Base-by-base conservation (phyloP, 2,797 vertebrate genomes). In the Coranthus polyacanthus region DNA sequence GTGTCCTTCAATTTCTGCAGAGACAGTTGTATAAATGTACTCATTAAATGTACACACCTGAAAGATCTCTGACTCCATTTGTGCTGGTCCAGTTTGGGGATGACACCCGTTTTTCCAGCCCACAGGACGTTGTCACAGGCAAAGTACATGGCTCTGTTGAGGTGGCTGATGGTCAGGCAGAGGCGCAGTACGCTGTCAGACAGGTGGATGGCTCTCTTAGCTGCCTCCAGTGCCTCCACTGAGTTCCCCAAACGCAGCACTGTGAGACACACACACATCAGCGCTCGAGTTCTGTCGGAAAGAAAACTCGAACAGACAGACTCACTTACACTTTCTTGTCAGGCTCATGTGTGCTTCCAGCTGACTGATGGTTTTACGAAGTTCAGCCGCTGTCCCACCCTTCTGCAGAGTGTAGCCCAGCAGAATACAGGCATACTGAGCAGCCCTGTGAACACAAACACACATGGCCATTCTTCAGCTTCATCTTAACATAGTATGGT, bases 121-220 rank as follows among this genome's bases (percentile, higher is more conserved):
- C 97, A 99, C 13, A 99, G 87, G 6, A 98, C 81, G 12, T 99
- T 97, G 87, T 99, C 97, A 2, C 97, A 99, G 87, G 95, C 95
- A 0, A 97, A 95, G 92, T 95, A 98, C 90, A 98, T 92, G 60
- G 95, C 97, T 51, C 90, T 87, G 92, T 97, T 99, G 7, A 99
- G 93, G 82, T 99, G 96, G 55, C 95, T 81, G 60, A 98, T 90
- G 0, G 97, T 98, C 84, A 98, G 80, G 73, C 96, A 97, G 83
- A 99, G 95, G 3, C 96, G 92, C 82, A 97, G 89, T 53, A 98
- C 95, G 1, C 93, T 80, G 75, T 99, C 97, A 0, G 96, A 97
- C 0, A 98, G 93, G 74, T 99, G 97, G 1, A 99, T 90, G 0
- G 94, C 92, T 2, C 95, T 91, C 68, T 98, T 96, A 0, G 97